A percentile compares a stretch with the other conserved stretches of the same genome.
Evolutionary conservation across 2,113 vertebrate genomes (phyloP).

Genomic region (Colaptes auratus): DNA sequence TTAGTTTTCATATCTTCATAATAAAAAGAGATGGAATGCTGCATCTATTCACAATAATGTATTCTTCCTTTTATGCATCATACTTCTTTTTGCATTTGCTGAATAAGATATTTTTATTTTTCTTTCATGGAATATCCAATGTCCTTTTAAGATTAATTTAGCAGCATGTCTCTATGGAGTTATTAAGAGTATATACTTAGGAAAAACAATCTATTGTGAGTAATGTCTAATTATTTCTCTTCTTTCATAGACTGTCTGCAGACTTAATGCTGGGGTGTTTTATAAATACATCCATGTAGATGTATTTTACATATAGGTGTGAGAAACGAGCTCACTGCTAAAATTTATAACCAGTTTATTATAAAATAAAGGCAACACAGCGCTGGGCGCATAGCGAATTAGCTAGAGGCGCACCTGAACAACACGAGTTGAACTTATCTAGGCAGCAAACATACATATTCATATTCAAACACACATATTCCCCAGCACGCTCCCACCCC

Average conservation of each 20-base stretch:
- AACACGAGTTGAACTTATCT: too few relatives aligned
- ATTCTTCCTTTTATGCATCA: not conserved
- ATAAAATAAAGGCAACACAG: too few relatives aligned
- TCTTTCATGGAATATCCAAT: not conserved
- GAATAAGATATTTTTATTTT: not conserved
- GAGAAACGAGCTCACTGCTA: too few relatives aligned
- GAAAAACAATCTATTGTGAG: not conserved
- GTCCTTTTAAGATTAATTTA: not conserved
- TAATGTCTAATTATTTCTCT: not conserved
- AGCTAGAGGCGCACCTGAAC: too few relatives aligned
- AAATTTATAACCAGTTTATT: too few relatives aligned
- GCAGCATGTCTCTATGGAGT: not conserved
- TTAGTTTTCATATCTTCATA: not conserved
- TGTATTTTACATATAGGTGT: not conserved
- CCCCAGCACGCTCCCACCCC: too few relatives aligned
- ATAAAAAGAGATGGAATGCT: not conserved
- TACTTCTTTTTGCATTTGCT: not conserved
- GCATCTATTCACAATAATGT: not conserved
- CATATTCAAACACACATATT: too few relatives aligned
- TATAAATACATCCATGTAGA: not conserved
- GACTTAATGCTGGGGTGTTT: not conserved
- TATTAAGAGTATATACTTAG: not conserved
- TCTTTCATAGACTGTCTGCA: not conserved
- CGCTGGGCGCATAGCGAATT: too few relatives aligned
- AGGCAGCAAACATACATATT: too few relatives aligned